These are phyloP conservation scores for Petrolisthes cinctipes DNA, from an alignment of 2,888 invertebrate genomes.

Conservation along the genomic window DNA sequence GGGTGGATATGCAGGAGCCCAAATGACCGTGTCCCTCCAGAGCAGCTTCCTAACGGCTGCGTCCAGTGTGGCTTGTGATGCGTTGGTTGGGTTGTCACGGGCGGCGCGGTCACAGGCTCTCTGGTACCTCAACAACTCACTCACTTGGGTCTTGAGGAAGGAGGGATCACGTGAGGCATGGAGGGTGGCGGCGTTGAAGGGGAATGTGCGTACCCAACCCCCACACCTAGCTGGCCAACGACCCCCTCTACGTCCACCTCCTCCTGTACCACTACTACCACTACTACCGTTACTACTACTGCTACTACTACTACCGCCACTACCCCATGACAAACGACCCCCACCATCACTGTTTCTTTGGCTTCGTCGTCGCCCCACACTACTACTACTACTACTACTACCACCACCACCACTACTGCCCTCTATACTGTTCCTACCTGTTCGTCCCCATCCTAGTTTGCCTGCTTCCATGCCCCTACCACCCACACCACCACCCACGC, in stretches of 20 bases:
- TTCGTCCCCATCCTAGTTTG: background rate
- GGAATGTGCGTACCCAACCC: conserved; percentile 83
- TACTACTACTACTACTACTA: background rate
- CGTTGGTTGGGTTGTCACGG: conserved; percentile 17
- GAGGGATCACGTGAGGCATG: conserved; percentile 62
- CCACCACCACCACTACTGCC: background rate
- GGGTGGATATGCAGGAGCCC: conserved; percentile 21
- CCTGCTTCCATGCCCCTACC: background rate
- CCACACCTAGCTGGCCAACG: conserved; percentile 73
- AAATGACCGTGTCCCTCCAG: conserved; percentile 56
- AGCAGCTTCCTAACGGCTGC: conserved; percentile 30
- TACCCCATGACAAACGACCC: background rate
- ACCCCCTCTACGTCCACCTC: conserved; percentile 3
- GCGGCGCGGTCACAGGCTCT: conserved; percentile 51
- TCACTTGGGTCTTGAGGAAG: conserved; percentile 48
- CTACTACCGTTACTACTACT: background rate
- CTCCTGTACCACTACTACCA: background rate
- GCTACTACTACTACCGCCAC: background rate
- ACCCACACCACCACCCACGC: background rate
- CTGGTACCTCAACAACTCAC: conserved; percentile 56
- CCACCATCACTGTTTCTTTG: background rate
- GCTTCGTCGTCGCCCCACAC: background rate
- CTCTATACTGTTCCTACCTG: background rate
- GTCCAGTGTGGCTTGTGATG: conserved; percentile 32
- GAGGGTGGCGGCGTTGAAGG: conserved; percentile 71